Conservation (phyloP, 2,113 vertebrate species). For the Myodes glareolus region DNA sequence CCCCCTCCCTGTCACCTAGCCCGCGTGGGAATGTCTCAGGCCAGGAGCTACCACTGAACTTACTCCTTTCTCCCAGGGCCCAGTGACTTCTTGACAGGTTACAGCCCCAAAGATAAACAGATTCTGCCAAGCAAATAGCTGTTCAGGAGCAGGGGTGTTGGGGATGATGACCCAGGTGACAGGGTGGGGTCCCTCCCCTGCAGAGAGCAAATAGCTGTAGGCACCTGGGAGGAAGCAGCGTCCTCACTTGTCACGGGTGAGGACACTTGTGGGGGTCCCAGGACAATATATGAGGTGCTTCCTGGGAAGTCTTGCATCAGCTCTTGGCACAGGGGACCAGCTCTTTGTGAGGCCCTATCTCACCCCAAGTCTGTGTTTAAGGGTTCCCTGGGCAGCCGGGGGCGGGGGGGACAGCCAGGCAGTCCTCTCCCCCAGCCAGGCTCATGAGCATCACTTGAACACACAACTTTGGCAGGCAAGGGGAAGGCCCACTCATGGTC, state of each 20-base stretch:
- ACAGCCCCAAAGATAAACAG: conserved; percentile 89
- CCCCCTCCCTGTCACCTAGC: conserved; percentile 72
- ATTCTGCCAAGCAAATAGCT: conserved; percentile 83
- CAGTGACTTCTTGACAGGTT: conserved; percentile 82
- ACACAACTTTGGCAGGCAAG: not conserved
- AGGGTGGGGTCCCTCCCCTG: conserved; percentile 59
- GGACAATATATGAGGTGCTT: not conserved
- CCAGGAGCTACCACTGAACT: conserved; percentile 53
- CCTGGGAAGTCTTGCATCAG: not conserved
- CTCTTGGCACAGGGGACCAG: not conserved
- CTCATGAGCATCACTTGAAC: not conserved
- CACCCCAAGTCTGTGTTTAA: not conserved
- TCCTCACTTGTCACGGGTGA: not conserved
- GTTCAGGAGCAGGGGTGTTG: conserved; percentile 65
- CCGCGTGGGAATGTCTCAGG: conserved; percentile 76
- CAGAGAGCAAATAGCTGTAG: conserved; percentile 78
- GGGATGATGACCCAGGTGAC: conserved; percentile 12
- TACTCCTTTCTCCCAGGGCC: conserved; percentile 66
- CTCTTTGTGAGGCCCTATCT: not conserved
- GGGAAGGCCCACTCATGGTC: not conserved
- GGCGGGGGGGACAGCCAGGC: not conserved
- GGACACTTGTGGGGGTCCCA: not conserved
- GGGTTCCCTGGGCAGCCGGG: not conserved
- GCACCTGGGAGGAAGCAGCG: conserved; percentile 73
- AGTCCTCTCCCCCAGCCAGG: not conserved